Base-by-base conservation (phyloP, 2,888 invertebrate genomes). In the Phengaris arion region DNA sequence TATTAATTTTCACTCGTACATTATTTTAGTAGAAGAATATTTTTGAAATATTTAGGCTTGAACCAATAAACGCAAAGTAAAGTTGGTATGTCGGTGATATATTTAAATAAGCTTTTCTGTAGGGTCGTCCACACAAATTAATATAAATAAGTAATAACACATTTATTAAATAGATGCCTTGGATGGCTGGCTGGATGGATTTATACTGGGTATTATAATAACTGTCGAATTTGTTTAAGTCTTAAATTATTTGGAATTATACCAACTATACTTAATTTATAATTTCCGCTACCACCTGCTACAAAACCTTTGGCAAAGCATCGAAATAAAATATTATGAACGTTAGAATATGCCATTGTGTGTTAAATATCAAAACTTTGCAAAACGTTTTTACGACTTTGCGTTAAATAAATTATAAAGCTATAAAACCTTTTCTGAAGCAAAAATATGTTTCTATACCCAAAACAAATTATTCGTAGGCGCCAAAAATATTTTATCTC, bases 401-500 rank as follows among this genome's bases (percentile, higher is more conserved):
- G 70, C 51, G 6, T 70, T 70, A 51, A 15, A 72, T 72, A 72
- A 72, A 72, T 72, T 72, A 72, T 54, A 52, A 52, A 72, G 72
- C 72, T 22, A 72, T 72, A 72, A 72, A 72, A 54, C 13, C 54
- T 72, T 52, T 72, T 35, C 54, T 35, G 10, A 7, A 12, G 52
- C 51, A 10, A 72, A 72, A 54, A 35, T 22, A 72, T 54, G 74
- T 74, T 74, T 59, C 45, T 46, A 46, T 57, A 48, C 74, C 74
- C 57, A 74, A 74, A 74, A 74, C 74, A 74, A 74, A 74, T 74
- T 35, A 74, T 52, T 52, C 22, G 74, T 48, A 59, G 74, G 57
- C 74, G 74, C 74, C 74, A 57, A 74, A 74, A 74, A 74, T 57
- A 57, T 57, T 74, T 74, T 74, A 74, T 74, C 74, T 74, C 64